Conservation (phyloP, 1,140 invertebrate genomes). For the Drosophila quadrilineata region DNA sequence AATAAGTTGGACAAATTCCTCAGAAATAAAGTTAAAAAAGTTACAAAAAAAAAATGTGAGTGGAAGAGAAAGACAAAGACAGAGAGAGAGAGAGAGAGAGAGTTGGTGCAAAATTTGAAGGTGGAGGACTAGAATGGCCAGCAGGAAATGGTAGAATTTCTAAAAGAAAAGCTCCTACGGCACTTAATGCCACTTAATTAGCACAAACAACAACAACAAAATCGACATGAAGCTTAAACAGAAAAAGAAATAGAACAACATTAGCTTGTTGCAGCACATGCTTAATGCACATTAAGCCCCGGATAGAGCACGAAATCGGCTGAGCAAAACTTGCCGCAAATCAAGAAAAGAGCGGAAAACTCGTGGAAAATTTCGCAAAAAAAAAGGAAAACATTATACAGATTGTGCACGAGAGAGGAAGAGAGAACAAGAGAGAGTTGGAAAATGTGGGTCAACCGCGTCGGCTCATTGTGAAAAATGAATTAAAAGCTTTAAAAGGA, state of each 20-base stretch:
- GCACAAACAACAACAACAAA: slow-evolving; percentile 20
- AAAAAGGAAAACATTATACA: not conserved
- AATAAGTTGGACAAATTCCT: too few species aligned
- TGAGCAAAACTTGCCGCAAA: slow-evolving; percentile 18
- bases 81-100: not conserved
- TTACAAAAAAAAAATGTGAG: slow-evolving; percentile 6
- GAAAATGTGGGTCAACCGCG: slow-evolving; percentile 65
- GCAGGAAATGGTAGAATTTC: not conserved
- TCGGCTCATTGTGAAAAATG: slow-evolving; percentile 48
- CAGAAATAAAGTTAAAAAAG: not conserved
- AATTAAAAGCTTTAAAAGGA: not conserved
- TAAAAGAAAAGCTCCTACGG: not conserved
- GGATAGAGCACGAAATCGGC: slow-evolving; percentile 23
- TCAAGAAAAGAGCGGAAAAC: slow-evolving; percentile 13
- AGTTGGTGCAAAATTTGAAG: too few species aligned
- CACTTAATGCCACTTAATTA: slow-evolving; percentile 40
- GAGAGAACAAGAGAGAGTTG: not conserved
- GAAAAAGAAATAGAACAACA: not conserved
- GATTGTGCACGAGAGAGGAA: not conserved
- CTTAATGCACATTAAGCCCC: slow-evolving; percentile 37
- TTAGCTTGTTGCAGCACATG: slow-evolving; percentile 18
- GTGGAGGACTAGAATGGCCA: not conserved
- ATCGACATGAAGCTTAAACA: not conserved
- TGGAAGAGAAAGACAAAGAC: too few species aligned
- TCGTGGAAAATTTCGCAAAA: not conserved